Base-by-base conservation (phyloP, 2,797 vertebrate species). In the Eospalax fontanierii region DNA sequence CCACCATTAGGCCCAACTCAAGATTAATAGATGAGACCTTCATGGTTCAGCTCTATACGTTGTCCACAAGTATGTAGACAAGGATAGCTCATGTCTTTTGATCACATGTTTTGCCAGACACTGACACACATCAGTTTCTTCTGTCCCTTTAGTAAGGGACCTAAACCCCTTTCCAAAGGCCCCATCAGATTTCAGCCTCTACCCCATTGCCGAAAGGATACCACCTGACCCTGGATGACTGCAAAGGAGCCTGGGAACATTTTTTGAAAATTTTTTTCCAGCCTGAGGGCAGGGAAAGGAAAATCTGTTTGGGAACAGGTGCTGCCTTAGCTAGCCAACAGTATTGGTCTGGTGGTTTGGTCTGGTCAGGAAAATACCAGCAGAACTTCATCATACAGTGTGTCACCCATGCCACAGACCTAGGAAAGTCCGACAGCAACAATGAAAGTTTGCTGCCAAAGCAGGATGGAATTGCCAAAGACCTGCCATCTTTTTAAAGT, bases 261-360 rank as follows among this genome's bases (percentile, higher is more conserved):
- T 54, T 54, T 54, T 54, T 10, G 95, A 91, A 80, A 70, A 28
- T 35, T 61, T 66, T 89, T 87, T 87, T 85, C 59, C 40, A 71
- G 43, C 16, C 46, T 30, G 22, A 57, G 90, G 75, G 9, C n/a
- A 87, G 78, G 43, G 35, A 71, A 87, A 30, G 10, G 16, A 87
- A 46, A 86, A 59, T 79, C 50, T 90, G 50, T 38, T 63, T 91
- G 70, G 81, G 40, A 97, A 96, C 97, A 97, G 97, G 95, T 96
- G 95, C 73, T 88, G 66, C 66, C 65, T 89, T 81, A 95, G 61
- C 57, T 71, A 76, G 87, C 80, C 95, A 97, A 90, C 14, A 71
- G 4, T 28, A 12, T 9, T 54, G 26, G 74, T 73, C 90, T 73
- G 87, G 76, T n/a, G 65, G 63, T 94, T 92, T 87, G 83, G 66